phyloP scores from a whole-genome alignment of 2,888 invertebrate species.

The Beris morrisii region DNA sequence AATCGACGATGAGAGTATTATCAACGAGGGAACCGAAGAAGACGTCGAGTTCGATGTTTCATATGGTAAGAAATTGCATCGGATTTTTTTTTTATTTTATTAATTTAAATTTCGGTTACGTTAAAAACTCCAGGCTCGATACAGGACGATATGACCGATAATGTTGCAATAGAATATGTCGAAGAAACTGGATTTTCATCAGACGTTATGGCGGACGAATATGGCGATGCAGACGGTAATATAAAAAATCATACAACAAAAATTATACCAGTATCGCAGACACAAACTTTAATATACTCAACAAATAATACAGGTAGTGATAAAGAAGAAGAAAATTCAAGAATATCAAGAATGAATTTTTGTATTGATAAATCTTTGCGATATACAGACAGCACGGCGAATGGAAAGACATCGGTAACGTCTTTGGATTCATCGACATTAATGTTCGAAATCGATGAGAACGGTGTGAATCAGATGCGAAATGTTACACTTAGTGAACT shows the following conservation, averaged over 20 bases:
- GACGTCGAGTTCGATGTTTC: conserved; percentile 42
- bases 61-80: conserved; percentile 38
- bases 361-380: background rate
- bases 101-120: background rate
- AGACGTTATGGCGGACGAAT: conserved; percentile 32
- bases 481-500: conserved; percentile 7
- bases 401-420: conserved; percentile 4
- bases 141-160: conserved; percentile 46
- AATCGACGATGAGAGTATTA: conserved; percentile 22
- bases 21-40: conserved; percentile 40
- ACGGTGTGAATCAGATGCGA: conserved; percentile 30
- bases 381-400: conserved; percentile 4
- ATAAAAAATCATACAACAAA: conserved; percentile 4
- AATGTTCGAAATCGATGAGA: conserved; percentile 35
- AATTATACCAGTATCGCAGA: conserved; percentile 17
- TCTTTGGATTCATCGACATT: conserved; percentile 28
- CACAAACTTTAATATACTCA: conserved; percentile 18
- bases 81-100: background rate
- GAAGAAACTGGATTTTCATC: conserved; percentile 42
- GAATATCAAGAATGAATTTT: background rate
- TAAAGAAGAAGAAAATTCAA: conserved; percentile 4
- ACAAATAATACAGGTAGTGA: conserved; percentile 20
- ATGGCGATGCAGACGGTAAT: conserved; percentile 18
- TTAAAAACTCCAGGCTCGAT: background rate
- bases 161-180: conserved; percentile 47